Evolutionary conservation across 2,113 vertebrate species (phyloP).

Genomic region (Chitala chitala): DNA sequence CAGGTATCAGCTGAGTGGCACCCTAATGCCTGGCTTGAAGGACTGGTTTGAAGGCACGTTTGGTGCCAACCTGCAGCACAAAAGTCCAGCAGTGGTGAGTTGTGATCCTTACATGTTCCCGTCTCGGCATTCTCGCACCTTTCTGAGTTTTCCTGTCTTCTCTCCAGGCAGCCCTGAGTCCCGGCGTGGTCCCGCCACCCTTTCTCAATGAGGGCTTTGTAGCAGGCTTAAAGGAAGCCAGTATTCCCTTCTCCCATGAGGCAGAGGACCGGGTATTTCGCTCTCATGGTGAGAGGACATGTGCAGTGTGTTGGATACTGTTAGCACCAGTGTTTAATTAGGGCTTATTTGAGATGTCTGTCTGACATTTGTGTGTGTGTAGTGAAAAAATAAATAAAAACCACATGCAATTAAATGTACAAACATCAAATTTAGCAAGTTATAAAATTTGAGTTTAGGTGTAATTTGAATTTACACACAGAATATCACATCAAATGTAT

Average conservation of each 20-base stretch:
- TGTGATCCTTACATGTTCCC: background rate
- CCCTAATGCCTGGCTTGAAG: conserved; percentile 81
- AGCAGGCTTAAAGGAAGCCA: conserved; percentile 77
- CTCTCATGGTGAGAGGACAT: conserved; percentile 90
- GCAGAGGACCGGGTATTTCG: conserved; percentile 89
- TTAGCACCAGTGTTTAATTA: too few species aligned
- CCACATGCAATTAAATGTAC: too few species aligned
- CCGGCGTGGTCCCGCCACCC: conserved; percentile 72
- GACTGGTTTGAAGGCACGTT: conserved; percentile 89
- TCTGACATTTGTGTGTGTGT: background rate
- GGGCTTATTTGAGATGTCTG: too few species aligned
- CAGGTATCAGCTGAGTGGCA: conserved; percentile 90
- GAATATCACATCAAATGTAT: too few species aligned
- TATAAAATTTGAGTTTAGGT: too few species aligned
- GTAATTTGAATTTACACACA: too few species aligned
- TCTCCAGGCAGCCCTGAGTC: conserved; percentile 73
- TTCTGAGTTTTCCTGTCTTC: background rate
- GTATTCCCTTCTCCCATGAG: conserved; percentile 79
- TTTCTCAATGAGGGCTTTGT: conserved; percentile 81
- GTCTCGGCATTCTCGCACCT: background rate
- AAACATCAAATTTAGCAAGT: too few species aligned
- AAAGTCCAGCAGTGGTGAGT: conserved; percentile 83
- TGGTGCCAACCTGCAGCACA: conserved; percentile 84
- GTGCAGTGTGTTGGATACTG: too few species aligned
- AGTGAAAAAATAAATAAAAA: too few species aligned